Evolutionary conservation across 2,797 vertebrate genomes (phyloP), one percentile per base, ranked within the genome.

Genomic region (Oryzias sinensis): DNA sequence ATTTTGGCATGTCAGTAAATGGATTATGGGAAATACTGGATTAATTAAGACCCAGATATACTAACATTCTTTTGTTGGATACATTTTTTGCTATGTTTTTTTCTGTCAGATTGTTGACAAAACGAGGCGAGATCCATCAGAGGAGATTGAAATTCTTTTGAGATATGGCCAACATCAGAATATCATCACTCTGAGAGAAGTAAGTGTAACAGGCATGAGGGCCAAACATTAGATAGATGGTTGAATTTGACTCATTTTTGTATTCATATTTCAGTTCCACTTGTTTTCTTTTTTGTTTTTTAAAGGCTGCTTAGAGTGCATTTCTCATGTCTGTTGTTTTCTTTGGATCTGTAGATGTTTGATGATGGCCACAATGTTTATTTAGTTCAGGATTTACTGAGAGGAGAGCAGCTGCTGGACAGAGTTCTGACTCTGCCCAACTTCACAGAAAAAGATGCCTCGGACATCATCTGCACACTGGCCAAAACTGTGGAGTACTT

Each of bases 141-240:
- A 99, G 67, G 97, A 99, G 91, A 96, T 95, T 6, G 97, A 99
- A 89, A 97, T 99, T 65, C 93, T 99, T 17, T 79, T 99, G 74
- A 76, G 97, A 87, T 98, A 98, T 2, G 96, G 97, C 72, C 96
- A 98, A 73, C 96, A 99, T 89, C 92, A 95, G 29, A 98, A 98
- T 83, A 97, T 99, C 75, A 95, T 96, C 68, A 95, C 92, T 17
- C 88, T 98, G 68, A 98, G 98, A 72, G 97, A 98, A 44, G 97
- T 98, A 80, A 93, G 96, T 92, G 62, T 17, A 13, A 65, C 56
- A 51, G 29, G 20, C 14, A 59, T 33, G 8, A 7, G 9, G 33
- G 3, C 13, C 33, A 37, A 11, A 37, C 33, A 37, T 13, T 13
- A 3, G 9, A 37, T 37, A 3, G 33, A 37, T 37, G 33, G n/a